Conservation (phyloP, 2,888 invertebrate genomes). For the Ferrisia virgata region DNA sequence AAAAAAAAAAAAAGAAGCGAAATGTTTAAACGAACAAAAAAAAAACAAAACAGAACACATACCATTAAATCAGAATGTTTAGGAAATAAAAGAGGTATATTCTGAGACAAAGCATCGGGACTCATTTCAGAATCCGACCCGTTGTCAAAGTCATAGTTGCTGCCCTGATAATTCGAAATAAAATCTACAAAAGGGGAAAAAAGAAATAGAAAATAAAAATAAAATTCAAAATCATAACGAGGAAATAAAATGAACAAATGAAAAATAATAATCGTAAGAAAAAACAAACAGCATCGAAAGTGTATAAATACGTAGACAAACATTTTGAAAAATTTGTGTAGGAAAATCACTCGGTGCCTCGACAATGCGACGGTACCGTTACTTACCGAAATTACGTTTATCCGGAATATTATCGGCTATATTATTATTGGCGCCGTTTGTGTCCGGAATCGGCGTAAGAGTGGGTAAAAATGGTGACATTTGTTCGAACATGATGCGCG, state of each 20-base stretch:
- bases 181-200: constrained; percentile 16
- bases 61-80: constrained; percentile 33
- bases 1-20: background rate
- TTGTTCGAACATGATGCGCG: constrained; percentile 23
- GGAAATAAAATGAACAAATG: background rate
- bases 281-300: background rate
- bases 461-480: background rate
- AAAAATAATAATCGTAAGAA: background rate
- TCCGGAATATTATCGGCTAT: background rate
- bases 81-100: constrained; percentile 25
- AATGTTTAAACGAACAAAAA: background rate
- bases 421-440: background rate
- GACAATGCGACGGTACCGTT: background rate
- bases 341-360: background rate
- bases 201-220: constrained; percentile 2
- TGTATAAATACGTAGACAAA: background rate
- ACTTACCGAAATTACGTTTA: constrained; percentile 38
- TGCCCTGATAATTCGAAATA: constrained; percentile 22
- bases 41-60: constrained; percentile 9
- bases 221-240: background rate
- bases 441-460: background rate
- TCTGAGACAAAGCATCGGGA: constrained; percentile 26
- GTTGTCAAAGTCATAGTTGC: background rate
- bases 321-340: too few species aligned
- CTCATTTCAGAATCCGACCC: constrained; percentile 29